Conservation (phyloP, 2,797 vertebrate genomes). For the Pseudotriccus pelzelni region DNA sequence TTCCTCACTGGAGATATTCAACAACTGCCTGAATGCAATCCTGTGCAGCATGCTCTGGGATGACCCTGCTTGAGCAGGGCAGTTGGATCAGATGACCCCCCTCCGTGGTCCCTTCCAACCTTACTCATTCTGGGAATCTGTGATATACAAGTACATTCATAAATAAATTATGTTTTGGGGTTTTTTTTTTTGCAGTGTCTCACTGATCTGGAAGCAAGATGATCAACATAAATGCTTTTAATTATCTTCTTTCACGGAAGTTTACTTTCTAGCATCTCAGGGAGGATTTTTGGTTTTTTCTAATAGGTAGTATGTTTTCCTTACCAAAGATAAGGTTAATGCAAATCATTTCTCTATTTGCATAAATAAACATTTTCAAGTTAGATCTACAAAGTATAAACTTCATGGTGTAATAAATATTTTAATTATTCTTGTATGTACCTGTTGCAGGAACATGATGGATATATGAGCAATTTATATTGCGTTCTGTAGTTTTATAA, state of each 20-base stretch:
- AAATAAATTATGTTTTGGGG: neutral
- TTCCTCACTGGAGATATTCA: neutral
- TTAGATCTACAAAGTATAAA: neutral
- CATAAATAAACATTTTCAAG: neutral
- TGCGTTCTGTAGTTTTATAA: too few relatives aligned
- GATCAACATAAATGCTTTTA: neutral
- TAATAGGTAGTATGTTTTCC: neutral
- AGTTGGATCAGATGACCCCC: neutral
- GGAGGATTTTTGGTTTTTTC: rapidly evolving
- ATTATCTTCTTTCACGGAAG: neutral
- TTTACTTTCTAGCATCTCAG: neutral
- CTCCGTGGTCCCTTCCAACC: neutral
- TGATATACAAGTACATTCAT: neutral
- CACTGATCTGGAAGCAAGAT: neutral
- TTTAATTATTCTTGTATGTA: constrained; percentile 13
- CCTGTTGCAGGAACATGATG: too few relatives aligned
- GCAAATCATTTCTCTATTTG: neutral
- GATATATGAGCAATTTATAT: too few relatives aligned
- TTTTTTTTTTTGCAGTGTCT: neutral
- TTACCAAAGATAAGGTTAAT: neutral
- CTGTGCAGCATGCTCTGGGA: neutral
- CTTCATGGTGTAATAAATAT: neutral
- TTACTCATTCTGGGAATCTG: neutral
- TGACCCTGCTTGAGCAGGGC: neutral
- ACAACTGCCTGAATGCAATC: neutral